phyloP scores from a whole-genome alignment of 2,113 vertebrate species.

The Laticauda laticaudata region DNA sequence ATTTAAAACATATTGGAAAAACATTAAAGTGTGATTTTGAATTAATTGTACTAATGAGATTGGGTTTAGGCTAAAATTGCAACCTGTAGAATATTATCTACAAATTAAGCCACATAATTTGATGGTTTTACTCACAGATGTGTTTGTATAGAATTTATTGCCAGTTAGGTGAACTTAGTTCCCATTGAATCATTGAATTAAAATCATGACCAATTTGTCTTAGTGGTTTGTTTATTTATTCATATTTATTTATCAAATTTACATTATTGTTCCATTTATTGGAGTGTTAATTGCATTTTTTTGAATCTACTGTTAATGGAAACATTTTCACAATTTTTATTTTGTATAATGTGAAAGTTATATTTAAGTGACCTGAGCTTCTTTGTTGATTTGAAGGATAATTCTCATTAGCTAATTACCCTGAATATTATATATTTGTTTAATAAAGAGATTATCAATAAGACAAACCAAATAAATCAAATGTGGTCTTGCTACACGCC shows the following conservation, averaged over 20 bases:
- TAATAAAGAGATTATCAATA: neutral
- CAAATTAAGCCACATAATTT: neutral
- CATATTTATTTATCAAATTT: too few species aligned
- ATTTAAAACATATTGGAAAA: neutral
- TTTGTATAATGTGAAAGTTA: neutral
- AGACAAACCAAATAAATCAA: neutral
- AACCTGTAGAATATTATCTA: neutral
- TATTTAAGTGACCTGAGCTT: neutral
- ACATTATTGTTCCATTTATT: neutral
- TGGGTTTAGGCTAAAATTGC: neutral
- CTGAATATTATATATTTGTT: neutral
- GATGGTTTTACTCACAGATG: neutral
- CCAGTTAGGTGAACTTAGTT: neutral
- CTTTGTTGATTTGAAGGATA: neutral
- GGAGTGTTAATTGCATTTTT: neutral
- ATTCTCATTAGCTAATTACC: neutral
- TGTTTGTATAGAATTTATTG: neutral
- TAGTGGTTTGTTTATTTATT: neutral
- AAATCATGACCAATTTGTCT: neutral
- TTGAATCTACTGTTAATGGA: neutral
- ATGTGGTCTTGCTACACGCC: neutral
- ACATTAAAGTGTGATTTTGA: neutral
- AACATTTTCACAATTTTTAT: neutral
- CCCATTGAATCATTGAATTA: neutral
- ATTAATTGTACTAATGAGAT: neutral